A percentile compares a stretch with the other conserved stretches of the same genome.
Evolutionary conservation across 53 echinoderm and acorn worm genomes (phyloP).

Genomic region (Antedon mediterranea): DNA sequence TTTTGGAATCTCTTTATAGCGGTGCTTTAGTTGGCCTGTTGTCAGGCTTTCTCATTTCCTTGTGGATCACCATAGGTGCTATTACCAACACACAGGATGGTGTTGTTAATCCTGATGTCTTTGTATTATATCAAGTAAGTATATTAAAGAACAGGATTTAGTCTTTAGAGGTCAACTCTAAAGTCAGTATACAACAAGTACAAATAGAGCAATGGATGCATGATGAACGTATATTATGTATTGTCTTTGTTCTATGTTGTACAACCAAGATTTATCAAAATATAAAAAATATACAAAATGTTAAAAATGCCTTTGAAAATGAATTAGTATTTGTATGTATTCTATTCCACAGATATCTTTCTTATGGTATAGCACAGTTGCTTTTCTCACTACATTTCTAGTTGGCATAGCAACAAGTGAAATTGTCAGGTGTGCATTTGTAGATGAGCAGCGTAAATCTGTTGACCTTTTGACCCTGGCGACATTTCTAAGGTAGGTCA

Average conservation of each 20-base stretch:
- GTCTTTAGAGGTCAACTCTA: too few relatives aligned
- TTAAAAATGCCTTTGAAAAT: neutral
- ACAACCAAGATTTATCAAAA: too few relatives aligned
- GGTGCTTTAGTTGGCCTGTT: constrained; percentile 79
- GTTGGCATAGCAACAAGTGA: constrained; percentile 71
- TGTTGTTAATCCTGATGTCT: constrained; percentile 43
- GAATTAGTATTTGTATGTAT: neutral
- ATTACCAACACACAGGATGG: constrained; percentile 36
- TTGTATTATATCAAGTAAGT: constrained; percentile 83
- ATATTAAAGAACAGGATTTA: too few relatives aligned
- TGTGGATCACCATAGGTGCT: constrained; percentile 79
- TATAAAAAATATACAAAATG: neutral
- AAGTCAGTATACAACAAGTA: too few relatives aligned
- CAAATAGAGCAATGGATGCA: too few relatives aligned
- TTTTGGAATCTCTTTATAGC: constrained; percentile 16
- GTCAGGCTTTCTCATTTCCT: constrained; percentile 49
- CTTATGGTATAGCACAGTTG: constrained; percentile 83
- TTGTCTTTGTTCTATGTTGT: neutral
- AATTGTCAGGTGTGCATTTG: constrained; percentile 46
- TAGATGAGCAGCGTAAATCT: constrained; percentile 57
- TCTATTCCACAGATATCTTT: constrained; percentile 62
- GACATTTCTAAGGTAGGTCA: constrained; percentile 62
- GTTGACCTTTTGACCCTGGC: constrained; percentile 74
- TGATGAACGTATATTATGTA: neutral
- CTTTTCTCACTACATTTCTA: constrained; percentile 53